Evolutionary conservation across 2,888 invertebrate genomes (phyloP).

Genomic region (Melieria omissa): DNA sequence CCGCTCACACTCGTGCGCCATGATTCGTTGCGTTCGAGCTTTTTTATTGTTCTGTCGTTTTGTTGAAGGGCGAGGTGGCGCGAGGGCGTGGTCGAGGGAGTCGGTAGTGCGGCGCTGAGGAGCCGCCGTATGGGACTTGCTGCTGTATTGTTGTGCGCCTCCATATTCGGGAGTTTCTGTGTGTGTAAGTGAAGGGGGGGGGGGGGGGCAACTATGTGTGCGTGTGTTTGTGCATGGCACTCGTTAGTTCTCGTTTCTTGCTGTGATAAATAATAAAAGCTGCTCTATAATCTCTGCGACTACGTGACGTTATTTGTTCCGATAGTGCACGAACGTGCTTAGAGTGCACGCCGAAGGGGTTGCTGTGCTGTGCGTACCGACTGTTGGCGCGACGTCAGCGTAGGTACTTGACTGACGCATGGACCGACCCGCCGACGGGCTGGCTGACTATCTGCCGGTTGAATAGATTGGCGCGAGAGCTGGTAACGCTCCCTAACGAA

Average conservation of each 20-base stretch:
- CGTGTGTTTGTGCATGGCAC: slow-evolving; percentile 16
- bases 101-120: slow-evolving; percentile 18
- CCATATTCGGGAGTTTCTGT: background rate
- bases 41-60: background rate
- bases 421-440: too few species aligned
- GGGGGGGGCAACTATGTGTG: background rate
- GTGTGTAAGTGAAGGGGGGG: background rate
- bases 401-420: too few species aligned
- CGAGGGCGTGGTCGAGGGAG: background rate
- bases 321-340: slow-evolving; percentile 61
- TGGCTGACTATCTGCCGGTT: too few species aligned
- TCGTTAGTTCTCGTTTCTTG: slow-evolving; percentile 50
- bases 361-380: too few species aligned
- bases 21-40: too few species aligned
- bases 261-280: slow-evolving; percentile 60
- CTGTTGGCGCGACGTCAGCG: too few species aligned
- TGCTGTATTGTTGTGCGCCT: background rate
- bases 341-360: slow-evolving; percentile 27
- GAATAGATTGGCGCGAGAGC: too few species aligned
- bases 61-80: background rate
- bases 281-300: slow-evolving; percentile 64
- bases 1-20: background rate
- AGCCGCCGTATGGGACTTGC: slow-evolving; percentile 8
- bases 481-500: slow-evolving; percentile 12
- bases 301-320: slow-evolving; percentile 66